Evolutionary conservation across 2,888 invertebrate genomes (phyloP).

Genomic region (Cheilosia soror): DNA sequence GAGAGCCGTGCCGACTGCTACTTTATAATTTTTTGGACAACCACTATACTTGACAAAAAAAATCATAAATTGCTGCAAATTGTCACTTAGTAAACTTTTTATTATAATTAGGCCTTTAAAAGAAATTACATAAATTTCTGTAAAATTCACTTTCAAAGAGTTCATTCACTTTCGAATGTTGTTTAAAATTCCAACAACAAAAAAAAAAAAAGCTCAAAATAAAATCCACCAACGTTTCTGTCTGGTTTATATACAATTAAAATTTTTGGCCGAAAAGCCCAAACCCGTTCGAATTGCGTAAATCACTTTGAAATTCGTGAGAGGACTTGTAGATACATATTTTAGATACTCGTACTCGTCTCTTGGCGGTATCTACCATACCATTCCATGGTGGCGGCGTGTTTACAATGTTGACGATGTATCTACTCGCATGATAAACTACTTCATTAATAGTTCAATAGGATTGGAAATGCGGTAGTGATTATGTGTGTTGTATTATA

Average conservation of each 20-base stretch:
- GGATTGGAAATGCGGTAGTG: slow-evolving; percentile 64
- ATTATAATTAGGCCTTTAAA: not conserved
- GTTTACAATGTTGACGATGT: slow-evolving; percentile 33
- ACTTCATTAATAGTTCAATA: slow-evolving; percentile 52
- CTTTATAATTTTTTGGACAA: not conserved
- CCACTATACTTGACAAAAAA: not conserved
- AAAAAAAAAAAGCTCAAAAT: not conserved
- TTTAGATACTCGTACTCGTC: too few relatives aligned
- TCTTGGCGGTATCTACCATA: too few relatives aligned
- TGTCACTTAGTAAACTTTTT: not conserved
- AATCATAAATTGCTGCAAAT: slow-evolving; percentile 32
- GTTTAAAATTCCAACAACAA: slow-evolving; percentile 15
- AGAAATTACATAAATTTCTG: slow-evolving; percentile 15
- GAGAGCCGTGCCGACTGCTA: slow-evolving; percentile 14
- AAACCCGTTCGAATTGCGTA: slow-evolving; percentile 68
- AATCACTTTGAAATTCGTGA: slow-evolving; percentile 58
- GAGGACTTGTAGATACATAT: slow-evolving; percentile 33
- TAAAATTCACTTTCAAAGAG: slow-evolving; percentile 47
- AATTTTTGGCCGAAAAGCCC: slow-evolving; percentile 25
- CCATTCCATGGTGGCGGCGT: not conserved
- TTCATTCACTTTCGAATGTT: slow-evolving; percentile 70
- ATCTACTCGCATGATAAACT: slow-evolving; percentile 20
- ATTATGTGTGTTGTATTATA: slow-evolving; percentile 3
- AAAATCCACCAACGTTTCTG: slow-evolving; percentile 3
- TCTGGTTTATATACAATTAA: slow-evolving; percentile 25